These are phyloP conservation scores for Orientallactaga sibirica DNA, from an alignment of 2,797 vertebrate species.

Conservation along the genomic window DNA sequence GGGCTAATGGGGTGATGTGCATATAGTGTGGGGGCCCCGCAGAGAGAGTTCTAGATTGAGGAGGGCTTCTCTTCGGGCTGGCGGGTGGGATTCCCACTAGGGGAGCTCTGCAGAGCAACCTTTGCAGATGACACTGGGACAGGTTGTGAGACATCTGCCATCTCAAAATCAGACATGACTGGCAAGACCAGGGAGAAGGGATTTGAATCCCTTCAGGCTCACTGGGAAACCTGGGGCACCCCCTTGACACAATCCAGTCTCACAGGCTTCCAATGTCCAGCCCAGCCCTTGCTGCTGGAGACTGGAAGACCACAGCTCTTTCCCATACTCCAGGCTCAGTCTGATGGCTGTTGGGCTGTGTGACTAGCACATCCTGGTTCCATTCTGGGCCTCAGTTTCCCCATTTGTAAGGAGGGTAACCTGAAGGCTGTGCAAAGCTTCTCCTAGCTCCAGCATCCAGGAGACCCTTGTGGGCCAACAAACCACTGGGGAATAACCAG, in stretches of 20 bases:
- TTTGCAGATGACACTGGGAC: neutral
- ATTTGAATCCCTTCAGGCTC: neutral
- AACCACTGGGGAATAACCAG: fast-evolving
- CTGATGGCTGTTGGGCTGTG: neutral
- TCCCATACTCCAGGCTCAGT: fast-evolving
- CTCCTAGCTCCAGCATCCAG: fast-evolving
- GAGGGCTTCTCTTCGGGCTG: neutral
- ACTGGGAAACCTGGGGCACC: neutral
- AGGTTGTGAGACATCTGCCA: neutral
- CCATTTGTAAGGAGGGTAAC: neutral
- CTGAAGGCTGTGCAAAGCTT: too few species aligned
- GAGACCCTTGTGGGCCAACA: neutral
- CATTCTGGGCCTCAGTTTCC: neutral
- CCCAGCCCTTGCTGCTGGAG: too few species aligned
- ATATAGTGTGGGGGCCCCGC: neutral
- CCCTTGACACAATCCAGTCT: too few species aligned
- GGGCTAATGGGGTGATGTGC: neutral
- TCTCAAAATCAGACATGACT: neutral
- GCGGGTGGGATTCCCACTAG: neutral
- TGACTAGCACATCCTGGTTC: neutral
- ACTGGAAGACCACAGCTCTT: fast-evolving
- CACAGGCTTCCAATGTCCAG: neutral
- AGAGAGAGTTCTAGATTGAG: neutral
- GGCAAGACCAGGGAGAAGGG: too few species aligned
- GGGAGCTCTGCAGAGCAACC: too few species aligned